These are phyloP conservation scores for Pseudopodoces humilis DNA, from an alignment of 2,113 vertebrate genomes.

Conservation along the genomic window DNA sequence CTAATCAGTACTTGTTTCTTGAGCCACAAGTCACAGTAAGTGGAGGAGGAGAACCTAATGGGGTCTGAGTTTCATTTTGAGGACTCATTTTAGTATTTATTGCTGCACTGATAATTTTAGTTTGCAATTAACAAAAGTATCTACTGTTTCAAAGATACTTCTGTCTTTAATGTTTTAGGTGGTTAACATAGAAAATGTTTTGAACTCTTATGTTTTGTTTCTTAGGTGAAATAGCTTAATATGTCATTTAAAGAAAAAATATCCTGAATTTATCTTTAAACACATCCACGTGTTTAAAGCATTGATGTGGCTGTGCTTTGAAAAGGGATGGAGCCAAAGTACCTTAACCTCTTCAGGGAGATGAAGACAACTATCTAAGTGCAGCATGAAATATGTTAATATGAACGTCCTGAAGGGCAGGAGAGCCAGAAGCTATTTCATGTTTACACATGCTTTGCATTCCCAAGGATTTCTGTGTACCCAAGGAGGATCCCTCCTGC, in stretches of 20 bases:
- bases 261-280: slow-evolving; percentile 4
- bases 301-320: neutral
- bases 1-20: neutral
- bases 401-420: neutral
- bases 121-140: neutral
- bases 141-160: neutral
- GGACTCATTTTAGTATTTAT: slow-evolving; percentile 43
- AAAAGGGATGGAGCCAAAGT: neutral
- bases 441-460: slow-evolving; percentile 49
- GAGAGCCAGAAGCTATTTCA: neutral
- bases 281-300: neutral
- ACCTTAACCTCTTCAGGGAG: neutral
- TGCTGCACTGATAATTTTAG: neutral
- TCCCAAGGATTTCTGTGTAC: neutral
- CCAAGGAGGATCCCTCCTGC: neutral
- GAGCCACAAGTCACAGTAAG: slow-evolving; percentile 8
- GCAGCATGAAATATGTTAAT: neutral
- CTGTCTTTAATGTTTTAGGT: neutral
- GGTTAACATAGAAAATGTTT: neutral
- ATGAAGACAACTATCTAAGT: neutral
- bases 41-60: neutral
- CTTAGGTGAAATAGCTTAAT: neutral
- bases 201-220: neutral
- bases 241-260: neutral
- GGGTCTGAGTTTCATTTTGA: slow-evolving; percentile 29